phyloP scores from a whole-genome alignment of 2,888 invertebrate genomes.

The Psylliodes chrysocephalus region DNA sequence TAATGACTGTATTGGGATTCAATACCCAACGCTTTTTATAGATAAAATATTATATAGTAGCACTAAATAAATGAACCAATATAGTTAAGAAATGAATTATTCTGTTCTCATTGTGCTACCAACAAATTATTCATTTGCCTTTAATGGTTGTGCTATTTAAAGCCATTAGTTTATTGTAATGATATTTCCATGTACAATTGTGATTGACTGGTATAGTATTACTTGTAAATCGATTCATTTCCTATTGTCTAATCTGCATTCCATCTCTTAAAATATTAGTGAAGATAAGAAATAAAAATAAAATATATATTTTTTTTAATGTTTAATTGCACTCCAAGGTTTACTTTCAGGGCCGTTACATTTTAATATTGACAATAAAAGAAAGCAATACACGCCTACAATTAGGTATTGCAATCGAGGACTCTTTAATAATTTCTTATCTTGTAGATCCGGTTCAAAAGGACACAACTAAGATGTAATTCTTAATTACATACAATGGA shows the following conservation, averaged over 20 bases:
- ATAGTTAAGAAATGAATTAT: constrained; percentile 3
- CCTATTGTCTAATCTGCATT: constrained; percentile 22
- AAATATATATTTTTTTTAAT: constrained; percentile 5
- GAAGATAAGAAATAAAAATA: constrained; percentile 21
- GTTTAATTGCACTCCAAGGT: constrained; percentile 21
- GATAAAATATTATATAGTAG: too few species aligned
- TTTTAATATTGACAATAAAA: constrained; percentile 15
- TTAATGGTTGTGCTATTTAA: constrained; percentile 18
- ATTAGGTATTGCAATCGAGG: constrained; percentile 11
- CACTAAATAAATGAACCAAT: neutral
- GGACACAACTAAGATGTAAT: neutral
- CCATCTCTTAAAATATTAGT: constrained; percentile 20
- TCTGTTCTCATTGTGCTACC: constrained; percentile 11
- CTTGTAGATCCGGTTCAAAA: neutral
- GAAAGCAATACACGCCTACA: constrained; percentile 13
- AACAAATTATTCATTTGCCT: constrained; percentile 20
- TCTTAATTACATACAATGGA: too few species aligned
- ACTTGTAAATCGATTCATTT: constrained; percentile 20
- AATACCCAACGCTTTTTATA: too few species aligned
- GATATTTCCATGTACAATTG: constrained; percentile 25
- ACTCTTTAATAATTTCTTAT: constrained; percentile 8
- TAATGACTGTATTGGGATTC: too few species aligned
- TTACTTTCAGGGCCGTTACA: constrained; percentile 18
- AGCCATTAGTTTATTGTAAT: constrained; percentile 20
- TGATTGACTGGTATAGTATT: constrained; percentile 23